Evolutionary conservation across 2,113 vertebrate genomes (phyloP), one percentile per base, ranked within the genome.

Genomic region (Nestor notabilis): DNA sequence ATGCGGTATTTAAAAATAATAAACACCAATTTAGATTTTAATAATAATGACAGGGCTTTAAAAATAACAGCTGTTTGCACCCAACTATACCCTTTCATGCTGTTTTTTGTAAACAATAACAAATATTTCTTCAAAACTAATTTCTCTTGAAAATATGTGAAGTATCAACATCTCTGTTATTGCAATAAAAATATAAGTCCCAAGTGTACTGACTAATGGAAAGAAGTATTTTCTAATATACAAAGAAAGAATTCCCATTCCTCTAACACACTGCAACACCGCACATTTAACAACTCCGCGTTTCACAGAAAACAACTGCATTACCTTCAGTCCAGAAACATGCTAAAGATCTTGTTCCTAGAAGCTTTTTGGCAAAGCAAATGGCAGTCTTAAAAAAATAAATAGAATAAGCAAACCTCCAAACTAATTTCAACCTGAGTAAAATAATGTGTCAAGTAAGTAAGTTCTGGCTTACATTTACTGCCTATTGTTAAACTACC

Each of bases 401-500:
- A 47, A 49, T 14, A 13, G 7, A 20, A 61, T 8, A 41, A 50
- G 2, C 8, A 93, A 70, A 29, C 3, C 20, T 43, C 75, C 24
- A 50, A 71, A 63, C n/a, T 70, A 46, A 71, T 85, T 69, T 85
- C 10, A 85, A 69, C 21, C 41, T 87, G 41, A 65, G 21, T 68
- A 85, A 80, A 91, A 86, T 37, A 81, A 93, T 27, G 33, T 49
- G 17, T 65, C 49, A 56, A 82, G 52, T 46, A 94, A 80, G 5
- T 58, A 87, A 82, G 65, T 84, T 47, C 69, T 91, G 25, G 27
- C 80, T 93, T 91, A 76, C 47, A 53, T 91, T 89, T 95, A 81
- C n/a, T 52, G 82, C 25, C 25, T 82, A 74, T 91, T 93, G 84
- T 95, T 90, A 78, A 85, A 63, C 64, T 78, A 75, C 39, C 23